Percentiles rank a stretch among this genome's conserved stretches.
phyloP scores from a whole-genome alignment of 2,888 invertebrate genomes.

The Frankliniella intonsa region DNA sequence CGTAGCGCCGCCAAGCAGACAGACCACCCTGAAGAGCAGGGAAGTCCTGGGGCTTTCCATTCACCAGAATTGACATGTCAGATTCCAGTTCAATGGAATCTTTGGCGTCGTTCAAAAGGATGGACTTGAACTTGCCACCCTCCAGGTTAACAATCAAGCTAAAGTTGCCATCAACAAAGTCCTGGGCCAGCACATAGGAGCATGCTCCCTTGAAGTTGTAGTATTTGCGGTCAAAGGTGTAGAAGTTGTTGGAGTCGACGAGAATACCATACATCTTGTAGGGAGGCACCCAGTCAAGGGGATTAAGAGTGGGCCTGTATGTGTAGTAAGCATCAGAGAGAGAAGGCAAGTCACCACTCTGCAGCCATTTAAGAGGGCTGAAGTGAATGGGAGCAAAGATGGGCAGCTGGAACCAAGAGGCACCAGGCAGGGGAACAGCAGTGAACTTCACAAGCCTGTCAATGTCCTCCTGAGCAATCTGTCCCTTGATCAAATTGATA shows the following conservation, averaged over 20 bases:
- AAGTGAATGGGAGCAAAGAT: conserved; percentile 49
- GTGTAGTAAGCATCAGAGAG: conserved; percentile 53
- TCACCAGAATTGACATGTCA: conserved; percentile 60
- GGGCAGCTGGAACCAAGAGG: conserved; percentile 36
- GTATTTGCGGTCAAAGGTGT: conserved; percentile 83
- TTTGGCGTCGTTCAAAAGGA: conserved; percentile 65
- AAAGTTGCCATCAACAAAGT: conserved; percentile 82
- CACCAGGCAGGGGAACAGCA: conserved; percentile 31
- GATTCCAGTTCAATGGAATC: conserved; percentile 60
- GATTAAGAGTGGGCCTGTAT: conserved; percentile 54
- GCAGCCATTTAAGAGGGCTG: conserved; percentile 56
- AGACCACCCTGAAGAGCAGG: conserved; percentile 59
- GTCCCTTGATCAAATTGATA: conserved; percentile 47
- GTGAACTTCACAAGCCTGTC: conserved; percentile 43
- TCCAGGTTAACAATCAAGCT: conserved; percentile 67
- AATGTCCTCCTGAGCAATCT: conserved; percentile 43
- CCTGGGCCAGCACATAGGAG: conserved; percentile 77
- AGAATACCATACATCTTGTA: conserved; percentile 64
- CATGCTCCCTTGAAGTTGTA: conserved; percentile 67
- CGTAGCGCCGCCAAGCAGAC: conserved; percentile 58
- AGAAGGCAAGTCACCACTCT: conserved; percentile 57
- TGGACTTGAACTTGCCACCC: conserved; percentile 61
- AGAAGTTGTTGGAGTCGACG: conserved; percentile 75
- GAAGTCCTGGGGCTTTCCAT: conserved; percentile 64
- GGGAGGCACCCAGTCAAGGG: conserved; percentile 59